Evolutionary conservation across 2,797 vertebrate genomes (phyloP).

Genomic region (Rhinoraja longicauda): DNA sequence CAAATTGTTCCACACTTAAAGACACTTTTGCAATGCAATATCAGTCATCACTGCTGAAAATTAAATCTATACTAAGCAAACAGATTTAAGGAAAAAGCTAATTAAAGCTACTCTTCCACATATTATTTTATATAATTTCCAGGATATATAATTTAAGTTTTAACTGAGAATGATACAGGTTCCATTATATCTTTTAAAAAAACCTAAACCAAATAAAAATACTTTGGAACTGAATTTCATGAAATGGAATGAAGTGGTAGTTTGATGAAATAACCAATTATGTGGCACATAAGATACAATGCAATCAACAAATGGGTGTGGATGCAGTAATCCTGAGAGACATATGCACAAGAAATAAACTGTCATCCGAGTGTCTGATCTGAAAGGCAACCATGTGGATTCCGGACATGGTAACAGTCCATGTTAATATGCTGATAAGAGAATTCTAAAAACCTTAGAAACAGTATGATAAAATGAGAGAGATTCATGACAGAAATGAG

Average conservation of each 20-base stretch:
- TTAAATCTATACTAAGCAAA: neutral
- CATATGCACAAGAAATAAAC: neutral
- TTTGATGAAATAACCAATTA: too few species aligned
- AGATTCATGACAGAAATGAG: neutral
- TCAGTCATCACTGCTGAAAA: neutral
- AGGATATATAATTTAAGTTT: neutral
- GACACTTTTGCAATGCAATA: neutral
- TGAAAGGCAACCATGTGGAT: neutral
- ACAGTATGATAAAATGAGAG: neutral
- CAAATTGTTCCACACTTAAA: neutral
- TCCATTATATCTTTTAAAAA: neutral
- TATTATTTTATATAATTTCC: neutral
- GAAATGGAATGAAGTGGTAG: too few species aligned
- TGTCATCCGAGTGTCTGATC: too few species aligned
- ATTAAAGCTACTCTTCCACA: neutral
- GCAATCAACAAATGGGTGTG: neutral
- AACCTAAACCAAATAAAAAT: neutral
- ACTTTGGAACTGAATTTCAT: neutral
- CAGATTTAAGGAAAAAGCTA: neutral
- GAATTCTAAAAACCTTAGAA: neutral
- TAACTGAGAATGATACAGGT: neutral
- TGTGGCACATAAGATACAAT: too few species aligned
- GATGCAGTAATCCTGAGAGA: neutral
- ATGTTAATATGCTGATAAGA: neutral
- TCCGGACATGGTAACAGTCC: neutral